Percentiles rank a stretch among this genome's conserved stretches.
Conservation (phyloP, 64 coral and sea anemone genomes). For the Montipora cactus region DNA sequence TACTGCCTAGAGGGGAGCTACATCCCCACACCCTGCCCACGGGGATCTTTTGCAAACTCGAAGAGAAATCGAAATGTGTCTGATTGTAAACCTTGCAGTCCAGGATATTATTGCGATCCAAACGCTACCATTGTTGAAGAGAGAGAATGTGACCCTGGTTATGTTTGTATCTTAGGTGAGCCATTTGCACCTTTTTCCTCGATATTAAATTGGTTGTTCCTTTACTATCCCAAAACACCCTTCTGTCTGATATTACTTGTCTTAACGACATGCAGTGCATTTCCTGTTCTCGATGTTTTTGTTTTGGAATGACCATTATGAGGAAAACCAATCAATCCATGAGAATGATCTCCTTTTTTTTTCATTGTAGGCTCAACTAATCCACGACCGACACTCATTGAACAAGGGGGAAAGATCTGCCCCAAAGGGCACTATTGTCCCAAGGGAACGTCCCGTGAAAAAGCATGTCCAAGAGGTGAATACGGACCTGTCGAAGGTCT, state of each 20-base stretch:
- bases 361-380: constrained; percentile 79
- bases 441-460: constrained; percentile 75
- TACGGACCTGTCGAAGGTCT: constrained; percentile 68
- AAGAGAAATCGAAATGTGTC: constrained; percentile 81
- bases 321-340: background rate
- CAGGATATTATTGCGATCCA: constrained; percentile 95
- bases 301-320: no score
- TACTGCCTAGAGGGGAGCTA: constrained; percentile 93
- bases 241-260: background rate
- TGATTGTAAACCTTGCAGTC: constrained; percentile 95
- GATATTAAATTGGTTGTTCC: background rate
- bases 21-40: constrained; percentile 79
- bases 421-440: constrained; percentile 90
- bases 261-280: background rate
- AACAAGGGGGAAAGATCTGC: constrained; percentile 79
- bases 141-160: constrained; percentile 83
- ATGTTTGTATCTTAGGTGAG: constrained; percentile 91
- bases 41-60: constrained; percentile 96
- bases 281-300: no score
- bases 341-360: background rate
- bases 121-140: constrained; percentile 79
- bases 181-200: background rate
- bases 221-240: no score
- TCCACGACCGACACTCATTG: constrained; percentile 75
- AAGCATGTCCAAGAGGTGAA: constrained; percentile 76